A percentile compares a stretch with the other conserved stretches of the same genome.
Conservation (phyloP, 1,140 invertebrate genomes). For the Oryzaephilus surinamensis region DNA sequence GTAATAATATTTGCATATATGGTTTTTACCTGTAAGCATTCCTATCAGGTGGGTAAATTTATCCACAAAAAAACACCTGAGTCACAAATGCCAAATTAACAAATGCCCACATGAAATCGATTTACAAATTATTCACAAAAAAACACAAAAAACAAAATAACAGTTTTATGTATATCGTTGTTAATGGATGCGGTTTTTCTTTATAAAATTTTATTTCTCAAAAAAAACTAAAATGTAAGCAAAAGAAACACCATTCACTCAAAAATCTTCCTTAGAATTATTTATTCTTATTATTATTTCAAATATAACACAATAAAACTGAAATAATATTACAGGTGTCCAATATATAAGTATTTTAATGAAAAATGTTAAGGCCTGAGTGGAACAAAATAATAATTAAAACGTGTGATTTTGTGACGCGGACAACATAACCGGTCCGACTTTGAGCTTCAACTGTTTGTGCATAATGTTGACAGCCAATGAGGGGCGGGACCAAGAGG, state of each 20-base stretch:
- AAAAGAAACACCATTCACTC: no score
- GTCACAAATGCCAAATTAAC: constrained; percentile 19
- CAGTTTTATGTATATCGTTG: no score
- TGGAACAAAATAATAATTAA: no score
- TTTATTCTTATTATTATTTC: no score
- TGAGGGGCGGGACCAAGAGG: constrained; percentile 32
- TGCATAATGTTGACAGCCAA: constrained; percentile 33
- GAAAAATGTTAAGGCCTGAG: constrained; percentile 11
- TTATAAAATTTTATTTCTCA: no score
- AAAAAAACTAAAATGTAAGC: no score
- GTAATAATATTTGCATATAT: no score
- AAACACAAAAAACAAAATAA: constrained; percentile 5
- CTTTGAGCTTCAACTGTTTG: constrained; percentile 34
- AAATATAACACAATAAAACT: constrained; percentile 10
- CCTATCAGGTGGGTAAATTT: constrained; percentile 20
- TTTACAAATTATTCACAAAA: constrained; percentile 9
- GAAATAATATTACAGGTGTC: constrained; percentile 26
- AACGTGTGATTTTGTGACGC: constrained; percentile 28
- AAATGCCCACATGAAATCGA: constrained; percentile 8
- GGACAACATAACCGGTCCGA: constrained; percentile 32
- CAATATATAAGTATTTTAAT: constrained; percentile 18
- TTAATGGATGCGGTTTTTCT: no score
- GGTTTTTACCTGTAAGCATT: constrained; percentile 30
- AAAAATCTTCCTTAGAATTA: no score
- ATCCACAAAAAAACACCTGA: constrained; percentile 26